These are phyloP conservation scores for Haliclona indistincta DNA, from an alignment of 37 sponge, comb jelly and placozoan species.

Conservation along the genomic window DNA sequence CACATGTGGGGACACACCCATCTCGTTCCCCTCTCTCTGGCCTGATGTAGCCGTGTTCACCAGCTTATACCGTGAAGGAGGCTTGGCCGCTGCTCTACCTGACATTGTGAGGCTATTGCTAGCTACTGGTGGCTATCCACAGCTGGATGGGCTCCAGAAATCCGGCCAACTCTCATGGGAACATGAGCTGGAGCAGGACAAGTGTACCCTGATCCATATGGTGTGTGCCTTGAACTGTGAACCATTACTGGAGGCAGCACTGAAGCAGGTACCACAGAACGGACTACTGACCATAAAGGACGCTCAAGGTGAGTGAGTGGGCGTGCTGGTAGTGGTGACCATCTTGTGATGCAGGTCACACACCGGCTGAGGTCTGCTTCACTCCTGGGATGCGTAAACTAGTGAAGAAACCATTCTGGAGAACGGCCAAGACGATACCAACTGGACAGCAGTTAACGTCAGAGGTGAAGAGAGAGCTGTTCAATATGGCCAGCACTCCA, in stretches of 20 bases:
- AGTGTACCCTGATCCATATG: slow-evolving; percentile 45
- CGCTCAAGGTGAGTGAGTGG: not conserved
- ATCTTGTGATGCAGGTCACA: slow-evolving; percentile 25
- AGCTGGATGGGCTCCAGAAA: not conserved
- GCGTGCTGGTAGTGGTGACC: too few species aligned
- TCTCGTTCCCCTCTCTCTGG: slow-evolving; percentile 42
- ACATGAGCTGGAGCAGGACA: slow-evolving; percentile 1
- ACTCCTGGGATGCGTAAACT: not conserved
- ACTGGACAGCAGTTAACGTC: slow-evolving; percentile 6
- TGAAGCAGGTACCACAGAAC: slow-evolving; percentile 4
- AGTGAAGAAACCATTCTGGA: not conserved
- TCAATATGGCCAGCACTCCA: slow-evolving; percentile 38
- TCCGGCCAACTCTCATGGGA: not conserved
- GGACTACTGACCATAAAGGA: slow-evolving; percentile 39
- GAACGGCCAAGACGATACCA: not conserved
- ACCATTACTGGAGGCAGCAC: not conserved
- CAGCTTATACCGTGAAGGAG: slow-evolving; percentile 31
- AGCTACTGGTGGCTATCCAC: slow-evolving; percentile 18
- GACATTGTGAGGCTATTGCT: slow-evolving; percentile 54
- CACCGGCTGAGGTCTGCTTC: slow-evolving; percentile 61
- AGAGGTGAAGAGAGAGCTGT: slow-evolving; percentile 30
- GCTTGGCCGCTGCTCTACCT: slow-evolving; percentile 5
- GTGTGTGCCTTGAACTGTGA: slow-evolving; percentile 54
- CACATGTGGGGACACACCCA: not conserved
- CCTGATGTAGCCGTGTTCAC: slow-evolving; percentile 24